These are phyloP conservation scores for Amniataba percoides DNA, from an alignment of 2,797 vertebrate species.

Conservation along the genomic window DNA sequence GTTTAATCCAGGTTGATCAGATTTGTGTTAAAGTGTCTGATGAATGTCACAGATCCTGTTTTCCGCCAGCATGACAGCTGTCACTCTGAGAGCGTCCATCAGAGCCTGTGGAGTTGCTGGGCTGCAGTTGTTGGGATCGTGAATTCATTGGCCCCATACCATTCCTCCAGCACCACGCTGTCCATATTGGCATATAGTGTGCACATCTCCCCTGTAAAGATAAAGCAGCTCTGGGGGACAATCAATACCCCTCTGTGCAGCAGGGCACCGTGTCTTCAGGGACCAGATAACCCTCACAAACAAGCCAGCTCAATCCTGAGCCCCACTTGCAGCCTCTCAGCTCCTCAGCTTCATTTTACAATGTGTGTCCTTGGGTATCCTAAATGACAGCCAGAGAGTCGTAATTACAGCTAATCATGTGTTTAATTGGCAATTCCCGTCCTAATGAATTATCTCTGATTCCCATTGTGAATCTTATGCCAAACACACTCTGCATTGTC, in stretches of 20 bases:
- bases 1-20: slow-evolving; percentile 2
- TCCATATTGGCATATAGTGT: slow-evolving; percentile 25
- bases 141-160: slow-evolving; percentile 18
- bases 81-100: slow-evolving; percentile 19
- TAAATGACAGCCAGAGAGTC: slow-evolving; percentile 19
- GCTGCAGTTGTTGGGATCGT: too few species aligned
- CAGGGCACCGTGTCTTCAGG: slow-evolving; percentile 14
- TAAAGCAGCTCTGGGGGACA: slow-evolving; percentile 32
- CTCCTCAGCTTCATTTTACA: slow-evolving; percentile 38
- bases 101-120: slow-evolving; percentile 19
- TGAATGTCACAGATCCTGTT: slow-evolving; percentile 23
- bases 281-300: slow-evolving; percentile 8
- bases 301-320: slow-evolving; percentile 22
- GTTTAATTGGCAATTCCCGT: slow-evolving; percentile 60
- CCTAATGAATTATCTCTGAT: slow-evolving; percentile 51
- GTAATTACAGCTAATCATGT: slow-evolving; percentile 56
- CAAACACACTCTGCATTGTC: slow-evolving; percentile 46
- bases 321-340: slow-evolving; percentile 24
- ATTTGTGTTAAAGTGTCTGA: neutral
- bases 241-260: slow-evolving; percentile 37
- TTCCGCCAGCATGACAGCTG: slow-evolving; percentile 20
- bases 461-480: slow-evolving; percentile 44
- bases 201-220: slow-evolving; percentile 13
- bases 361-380: slow-evolving; percentile 34
- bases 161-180: neutral